Base-by-base conservation (phyloP, 1,140 invertebrate genomes). In the Euschistus heros region DNA sequence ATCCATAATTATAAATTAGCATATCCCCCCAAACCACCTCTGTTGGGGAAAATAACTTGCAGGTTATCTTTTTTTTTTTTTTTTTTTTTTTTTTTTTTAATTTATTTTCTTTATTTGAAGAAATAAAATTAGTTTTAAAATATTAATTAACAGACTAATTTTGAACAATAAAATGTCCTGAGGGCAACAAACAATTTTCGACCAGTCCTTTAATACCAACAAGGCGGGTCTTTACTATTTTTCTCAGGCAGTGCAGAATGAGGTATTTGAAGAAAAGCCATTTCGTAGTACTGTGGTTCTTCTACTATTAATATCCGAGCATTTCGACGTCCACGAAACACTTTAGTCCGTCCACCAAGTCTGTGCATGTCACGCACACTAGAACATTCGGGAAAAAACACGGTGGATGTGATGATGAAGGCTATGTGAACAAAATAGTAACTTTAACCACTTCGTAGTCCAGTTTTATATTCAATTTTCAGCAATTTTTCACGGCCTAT, bases 161-260 rank as follows among this genome's bases (percentile, higher is more conserved):
- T 37, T 24, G 5, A 22, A 57, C 10, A 24, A 24, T 57, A 57
- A 57, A 50, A 50, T 24, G 54, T 57, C 54, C 54, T 57, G 54
- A 57, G 54, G 24, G 24, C 18, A 57, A 24, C 18, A 26, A 26
- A 22, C 6, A 22, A 57, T 24, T 24, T 57, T 57, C 54, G 24
- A 57, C 47, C n/a, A 37, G 33, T 22, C 6, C 47, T 50, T 50
- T 22, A 50, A 22, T 27, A 24, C 18, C 20, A 26, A 57, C 54
- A 57, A 57, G 70, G 70, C 46, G 70, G 70, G 64, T 71, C 70
- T 67, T 71, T 71, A 52, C 69, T 70, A 61, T 71, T 71, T 59
- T 71, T 71, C 67, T 71, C 70, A 50, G 70, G 70, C 14, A 70
- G 64, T 22, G 69, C 70, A 61, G 70, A 71, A 68, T 70, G 70